These are phyloP conservation scores for Alligator sinensis DNA, from an alignment of 2,113 vertebrate genomes.

Conservation along the genomic window DNA sequence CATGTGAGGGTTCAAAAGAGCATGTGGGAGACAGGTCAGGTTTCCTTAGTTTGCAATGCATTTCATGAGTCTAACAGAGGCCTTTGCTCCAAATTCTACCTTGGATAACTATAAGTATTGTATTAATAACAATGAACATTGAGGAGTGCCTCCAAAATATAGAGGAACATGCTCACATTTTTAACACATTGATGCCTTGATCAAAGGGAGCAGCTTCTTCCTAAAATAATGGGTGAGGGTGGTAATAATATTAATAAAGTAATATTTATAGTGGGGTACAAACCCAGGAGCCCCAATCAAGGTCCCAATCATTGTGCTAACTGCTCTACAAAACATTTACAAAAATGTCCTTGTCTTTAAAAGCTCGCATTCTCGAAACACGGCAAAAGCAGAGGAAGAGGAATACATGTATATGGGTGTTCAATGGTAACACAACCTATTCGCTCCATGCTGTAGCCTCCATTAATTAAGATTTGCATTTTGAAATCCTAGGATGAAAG, in stretches of 20 bases:
- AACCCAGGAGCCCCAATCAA: neutral
- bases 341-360: neutral
- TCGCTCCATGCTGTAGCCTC: neutral
- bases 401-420: neutral
- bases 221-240: neutral
- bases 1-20: neutral
- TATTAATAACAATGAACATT: too few relatives aligned
- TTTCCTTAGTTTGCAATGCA: neutral
- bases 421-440: neutral
- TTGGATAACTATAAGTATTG: neutral
- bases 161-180: too few relatives aligned
- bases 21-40: neutral
- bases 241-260: neutral
- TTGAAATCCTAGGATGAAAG: neutral
- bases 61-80: constrained; percentile 12
- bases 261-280: neutral
- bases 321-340: neutral
- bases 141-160: too few relatives aligned
- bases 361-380: constrained; percentile 4
- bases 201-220: too few relatives aligned
- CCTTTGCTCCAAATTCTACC: neutral
- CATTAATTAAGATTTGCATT: neutral
- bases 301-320: neutral
- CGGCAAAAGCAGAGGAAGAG: neutral
- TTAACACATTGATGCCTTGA: too few relatives aligned